phyloP scores from a whole-genome alignment of 2,797 vertebrate species.

The Sebastes minor region DNA sequence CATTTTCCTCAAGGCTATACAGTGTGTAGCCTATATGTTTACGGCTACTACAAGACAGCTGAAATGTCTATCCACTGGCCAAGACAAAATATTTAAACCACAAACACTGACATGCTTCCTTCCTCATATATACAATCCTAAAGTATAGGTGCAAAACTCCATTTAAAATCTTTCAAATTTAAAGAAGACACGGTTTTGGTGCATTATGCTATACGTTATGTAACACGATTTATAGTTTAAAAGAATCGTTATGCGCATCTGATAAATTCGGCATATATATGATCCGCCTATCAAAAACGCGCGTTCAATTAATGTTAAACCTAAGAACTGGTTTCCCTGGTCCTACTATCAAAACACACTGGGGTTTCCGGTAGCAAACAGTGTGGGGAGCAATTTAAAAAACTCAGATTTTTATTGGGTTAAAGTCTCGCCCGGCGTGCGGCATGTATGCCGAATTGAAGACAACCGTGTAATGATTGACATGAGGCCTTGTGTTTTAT shows the following conservation, averaged over 20 bases:
- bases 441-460: constrained; percentile 26
- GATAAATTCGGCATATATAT: constrained; percentile 4
- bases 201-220: accelerated
- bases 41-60: not conserved
- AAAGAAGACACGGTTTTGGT: not conserved
- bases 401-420: not conserved
- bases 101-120: not conserved
- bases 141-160: not conserved
- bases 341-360: not conserved
- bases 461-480: accelerated
- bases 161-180: not conserved
- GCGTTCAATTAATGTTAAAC: not conserved
- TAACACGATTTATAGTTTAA: not conserved
- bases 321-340: not conserved
- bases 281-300: not conserved
- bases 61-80: not conserved
- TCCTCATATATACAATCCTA: not conserved
- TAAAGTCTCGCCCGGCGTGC: not conserved
- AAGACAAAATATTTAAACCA: not conserved
- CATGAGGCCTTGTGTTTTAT: accelerated
- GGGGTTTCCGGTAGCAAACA: not conserved
- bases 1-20: constrained; percentile 4
- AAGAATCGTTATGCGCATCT: accelerated
- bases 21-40: not conserved
- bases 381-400: not conserved